Conservation (phyloP, 2,797 vertebrate species). For the Xiphorhynchus erythropygius region DNA sequence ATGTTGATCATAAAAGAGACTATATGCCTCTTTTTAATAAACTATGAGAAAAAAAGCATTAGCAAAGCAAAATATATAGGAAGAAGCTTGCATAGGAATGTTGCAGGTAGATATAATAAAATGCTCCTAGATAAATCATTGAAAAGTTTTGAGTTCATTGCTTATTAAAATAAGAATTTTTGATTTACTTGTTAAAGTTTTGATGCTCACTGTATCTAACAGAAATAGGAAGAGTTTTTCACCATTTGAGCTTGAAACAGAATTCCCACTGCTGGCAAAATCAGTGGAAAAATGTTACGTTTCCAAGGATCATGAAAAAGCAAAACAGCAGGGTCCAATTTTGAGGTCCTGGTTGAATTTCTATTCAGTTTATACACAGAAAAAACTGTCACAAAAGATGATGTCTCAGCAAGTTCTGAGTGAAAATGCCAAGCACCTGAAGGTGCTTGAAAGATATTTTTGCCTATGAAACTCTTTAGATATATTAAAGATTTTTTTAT, state of each 20-base stretch:
- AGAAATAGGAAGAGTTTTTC: background rate
- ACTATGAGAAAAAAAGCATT: background rate
- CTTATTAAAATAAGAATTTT: background rate
- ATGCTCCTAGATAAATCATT: background rate
- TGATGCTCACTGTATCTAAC: background rate
- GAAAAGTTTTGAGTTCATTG: background rate
- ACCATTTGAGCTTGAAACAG: background rate
- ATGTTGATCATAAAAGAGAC: background rate
- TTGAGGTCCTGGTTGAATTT: background rate
- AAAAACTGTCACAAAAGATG: background rate
- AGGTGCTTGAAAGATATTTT: background rate
- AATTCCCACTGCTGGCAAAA: slow-evolving; percentile 23
- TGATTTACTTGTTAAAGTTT: background rate
- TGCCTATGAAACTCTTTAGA: background rate
- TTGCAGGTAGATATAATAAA: background rate
- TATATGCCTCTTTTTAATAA: background rate
- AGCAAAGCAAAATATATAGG: background rate
- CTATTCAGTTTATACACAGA: background rate
- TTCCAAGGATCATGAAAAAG: background rate
- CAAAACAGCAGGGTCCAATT: background rate
- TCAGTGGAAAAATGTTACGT: background rate
- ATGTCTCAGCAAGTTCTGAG: background rate
- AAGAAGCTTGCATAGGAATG: background rate
- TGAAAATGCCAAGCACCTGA: background rate
- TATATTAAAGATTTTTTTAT: background rate